Percentiles rank a stretch among this genome's conserved stretches.
These are phyloP conservation scores for Tipula vernalis DNA, from an alignment of 2,888 invertebrate species.

Conservation along the genomic window DNA sequence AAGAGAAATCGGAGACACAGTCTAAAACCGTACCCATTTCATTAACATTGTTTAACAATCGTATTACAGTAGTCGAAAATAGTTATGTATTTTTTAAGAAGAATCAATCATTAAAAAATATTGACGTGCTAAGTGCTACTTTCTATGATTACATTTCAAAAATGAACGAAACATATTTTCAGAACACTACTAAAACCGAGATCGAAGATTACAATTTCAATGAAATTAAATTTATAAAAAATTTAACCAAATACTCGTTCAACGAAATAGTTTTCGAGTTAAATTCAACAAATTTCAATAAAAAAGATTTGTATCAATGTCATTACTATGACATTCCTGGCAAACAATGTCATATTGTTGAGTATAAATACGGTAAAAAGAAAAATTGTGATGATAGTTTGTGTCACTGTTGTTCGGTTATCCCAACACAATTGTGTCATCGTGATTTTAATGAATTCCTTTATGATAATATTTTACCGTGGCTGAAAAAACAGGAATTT, in stretches of 20 bases:
- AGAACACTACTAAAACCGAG: background rate
- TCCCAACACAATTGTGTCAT: slow-evolving; percentile 14
- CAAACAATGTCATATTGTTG: background rate
- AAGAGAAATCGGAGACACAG: background rate
- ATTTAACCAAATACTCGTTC: background rate
- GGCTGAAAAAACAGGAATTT: slow-evolving; percentile 7
- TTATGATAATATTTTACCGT: background rate
- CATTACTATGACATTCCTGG: background rate
- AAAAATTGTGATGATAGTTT: background rate
- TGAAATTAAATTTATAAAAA: background rate
- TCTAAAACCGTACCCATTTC: background rate
- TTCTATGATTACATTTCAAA: background rate
- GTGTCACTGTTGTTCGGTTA: background rate
- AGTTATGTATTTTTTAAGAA: background rate
- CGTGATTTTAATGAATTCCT: slow-evolving; percentile 15
- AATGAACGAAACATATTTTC: background rate
- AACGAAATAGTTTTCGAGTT: background rate
- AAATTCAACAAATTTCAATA: background rate
- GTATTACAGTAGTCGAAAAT: background rate
- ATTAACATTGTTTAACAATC: background rate
- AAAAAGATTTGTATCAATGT: background rate
- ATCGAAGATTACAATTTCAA: background rate
- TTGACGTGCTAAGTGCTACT: background rate
- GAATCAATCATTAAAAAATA: background rate
- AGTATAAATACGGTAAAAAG: background rate